These are phyloP conservation scores for Stomorhina lunata DNA, from an alignment of 2,888 invertebrate genomes.

Conservation along the genomic window DNA sequence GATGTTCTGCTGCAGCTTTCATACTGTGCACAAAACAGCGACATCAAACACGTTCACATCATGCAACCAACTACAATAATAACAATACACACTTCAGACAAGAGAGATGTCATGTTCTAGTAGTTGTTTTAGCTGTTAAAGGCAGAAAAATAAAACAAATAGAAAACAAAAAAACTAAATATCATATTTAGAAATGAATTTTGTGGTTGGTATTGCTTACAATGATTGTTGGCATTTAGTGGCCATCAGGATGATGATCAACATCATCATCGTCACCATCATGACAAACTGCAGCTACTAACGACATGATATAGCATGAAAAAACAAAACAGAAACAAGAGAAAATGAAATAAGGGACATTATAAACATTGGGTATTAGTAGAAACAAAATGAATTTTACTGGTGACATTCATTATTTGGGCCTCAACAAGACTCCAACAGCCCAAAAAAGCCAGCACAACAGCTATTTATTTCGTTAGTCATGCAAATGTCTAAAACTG, in stretches of 20 bases:
- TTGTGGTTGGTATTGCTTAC: conserved; percentile 27
- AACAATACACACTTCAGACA: neutral
- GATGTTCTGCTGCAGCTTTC: neutral
- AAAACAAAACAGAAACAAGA: neutral
- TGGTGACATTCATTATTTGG: conserved; percentile 59
- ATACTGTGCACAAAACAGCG: neutral
- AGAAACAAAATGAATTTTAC: conserved; percentile 23
- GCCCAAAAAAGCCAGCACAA: neutral
- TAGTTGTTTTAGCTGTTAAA: neutral
- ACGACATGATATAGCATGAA: conserved; percentile 1
- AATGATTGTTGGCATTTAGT: conserved; percentile 19
- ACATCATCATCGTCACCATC: conserved; percentile 8
- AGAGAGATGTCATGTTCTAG: conserved; percentile 42
- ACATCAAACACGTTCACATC: neutral
- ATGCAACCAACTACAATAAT: conserved; percentile 22
- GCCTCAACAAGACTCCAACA: neutral
- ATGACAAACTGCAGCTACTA: conserved; percentile 28
- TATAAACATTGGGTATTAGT: conserved; percentile 14
- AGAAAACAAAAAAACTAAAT: conserved; percentile 17
- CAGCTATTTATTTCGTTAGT: neutral
- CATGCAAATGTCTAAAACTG: neutral
- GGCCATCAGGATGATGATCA: too few relatives aligned
- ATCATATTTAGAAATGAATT: conserved; percentile 10
- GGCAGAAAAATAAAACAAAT: neutral
- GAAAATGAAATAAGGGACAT: neutral